Evolutionary conservation across 2,797 vertebrate species (phyloP).

Genomic region (Chelon labrosus): DNA sequence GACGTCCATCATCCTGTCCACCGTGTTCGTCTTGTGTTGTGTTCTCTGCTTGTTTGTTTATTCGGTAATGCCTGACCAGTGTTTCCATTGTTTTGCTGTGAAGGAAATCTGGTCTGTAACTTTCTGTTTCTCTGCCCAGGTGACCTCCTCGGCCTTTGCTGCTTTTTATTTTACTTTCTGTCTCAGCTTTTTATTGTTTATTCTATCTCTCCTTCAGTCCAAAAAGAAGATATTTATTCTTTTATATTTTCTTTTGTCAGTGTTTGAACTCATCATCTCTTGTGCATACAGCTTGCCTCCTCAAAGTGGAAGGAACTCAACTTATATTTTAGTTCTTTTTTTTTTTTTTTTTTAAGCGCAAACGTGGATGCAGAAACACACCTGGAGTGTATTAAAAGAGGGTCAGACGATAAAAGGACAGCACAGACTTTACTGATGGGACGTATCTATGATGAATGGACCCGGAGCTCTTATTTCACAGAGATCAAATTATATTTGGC

Average conservation of each 20-base stretch:
- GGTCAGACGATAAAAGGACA: no score
- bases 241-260: background rate
- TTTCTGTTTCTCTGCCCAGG: slow-evolving; percentile 40
- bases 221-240: slow-evolving; percentile 36
- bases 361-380: no score
- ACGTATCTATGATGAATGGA: no score
- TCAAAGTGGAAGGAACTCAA: background rate
- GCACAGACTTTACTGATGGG: no score
- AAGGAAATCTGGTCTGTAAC: slow-evolving; percentile 53
- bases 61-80: slow-evolving; percentile 33
- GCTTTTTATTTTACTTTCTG: background rate
- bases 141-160: slow-evolving; percentile 31
- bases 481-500: no score
- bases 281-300: background rate
- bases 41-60: slow-evolving; percentile 46
- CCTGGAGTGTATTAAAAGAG: no score
- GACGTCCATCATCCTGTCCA: slow-evolving; percentile 10
- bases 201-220: slow-evolving; percentile 34
- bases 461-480: no score
- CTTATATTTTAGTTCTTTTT: no score
- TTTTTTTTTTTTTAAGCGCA: no score
- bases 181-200: background rate
- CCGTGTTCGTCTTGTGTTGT: slow-evolving; percentile 13
- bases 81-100: slow-evolving; percentile 34
- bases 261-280: background rate